phyloP scores from a whole-genome alignment of 2,113 vertebrate species.

The Solenodon paradoxus region DNA sequence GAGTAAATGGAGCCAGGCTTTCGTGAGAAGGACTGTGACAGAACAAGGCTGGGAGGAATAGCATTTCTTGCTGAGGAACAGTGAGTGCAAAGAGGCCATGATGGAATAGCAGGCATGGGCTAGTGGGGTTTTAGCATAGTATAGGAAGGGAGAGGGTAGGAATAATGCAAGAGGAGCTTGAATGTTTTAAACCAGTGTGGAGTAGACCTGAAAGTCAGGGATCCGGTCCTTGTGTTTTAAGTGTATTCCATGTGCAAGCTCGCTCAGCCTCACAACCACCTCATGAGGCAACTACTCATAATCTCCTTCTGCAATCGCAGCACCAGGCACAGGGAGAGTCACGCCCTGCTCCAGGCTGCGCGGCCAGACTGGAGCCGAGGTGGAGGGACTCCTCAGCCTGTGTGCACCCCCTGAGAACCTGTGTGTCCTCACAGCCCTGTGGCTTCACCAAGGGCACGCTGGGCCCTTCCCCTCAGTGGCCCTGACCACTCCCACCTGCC shows the following conservation, averaged over 20 bases:
- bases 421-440: rapidly evolving
- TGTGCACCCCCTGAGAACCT: rapidly evolving
- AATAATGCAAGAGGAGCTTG: background rate
- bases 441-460: background rate
- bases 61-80: background rate
- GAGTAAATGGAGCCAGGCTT: background rate
- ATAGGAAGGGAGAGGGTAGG: background rate
- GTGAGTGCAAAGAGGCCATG: background rate
- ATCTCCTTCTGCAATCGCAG: background rate
- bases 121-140: too few species aligned
- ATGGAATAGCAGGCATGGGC: background rate
- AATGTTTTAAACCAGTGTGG: background rate
- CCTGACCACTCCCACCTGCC: background rate
- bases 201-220: background rate
- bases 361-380: background rate
- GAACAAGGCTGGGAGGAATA: background rate
- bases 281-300: background rate
- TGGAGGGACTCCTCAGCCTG: background rate
- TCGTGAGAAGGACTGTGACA: background rate
- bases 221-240: background rate
- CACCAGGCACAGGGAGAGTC: background rate
- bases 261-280: background rate
- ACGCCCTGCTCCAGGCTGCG: background rate
- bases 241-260: background rate
- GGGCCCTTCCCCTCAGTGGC: background rate